Evolutionary conservation across 92 coral and sea anemone species (phyloP), one percentile per base, ranked within the genome.

Genomic region (Porites rus): DNA sequence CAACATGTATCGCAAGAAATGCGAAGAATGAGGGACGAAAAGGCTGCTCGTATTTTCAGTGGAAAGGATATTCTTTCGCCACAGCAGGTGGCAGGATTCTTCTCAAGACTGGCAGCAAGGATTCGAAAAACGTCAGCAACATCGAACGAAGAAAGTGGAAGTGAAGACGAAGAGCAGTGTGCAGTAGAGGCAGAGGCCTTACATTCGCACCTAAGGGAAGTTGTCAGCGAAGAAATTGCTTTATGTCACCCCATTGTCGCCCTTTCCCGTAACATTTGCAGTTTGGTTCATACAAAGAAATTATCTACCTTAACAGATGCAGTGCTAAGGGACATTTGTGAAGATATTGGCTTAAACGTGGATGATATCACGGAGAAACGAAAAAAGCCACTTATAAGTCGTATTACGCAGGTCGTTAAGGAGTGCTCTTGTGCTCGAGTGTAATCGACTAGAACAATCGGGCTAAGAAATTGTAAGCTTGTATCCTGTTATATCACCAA

Each of bases 211-310:
- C 76, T 81, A 8, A 51, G 52, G 59, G 86, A 18, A 18, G 76
- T 68, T 65, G 86, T 81, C 17, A 21, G 10, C 56, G 51, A 24
- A 5, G 31, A 28, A 28, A 28, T 28, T 28, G 31, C 31, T 28
- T 28, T 28, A 28, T 1, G 31, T 1, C 31, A 78, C 67, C 79
- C 64, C 72, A 69, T 14, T 54, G 87, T 53, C 12, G 18, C 76
- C 54, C 79, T 75, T 64, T 84, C 88, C 25, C 61, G 79, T 24
- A 75, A 84, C 81, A 84, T 75, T 64, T 84, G 88, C 63, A 62
- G n/a, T 74, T 25, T 84, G 82, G 82, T 84, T 28, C 18, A 66
- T 7, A 51, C 62, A 11, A 64, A 64, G 28, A 84, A 75, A 75
- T 56, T 84, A 24, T 75, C 75, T 0, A 43, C 81, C 66, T 84